These are phyloP conservation scores for Thalassophryne amazonica DNA, from an alignment of 2,797 vertebrate species.

Conservation along the genomic window DNA sequence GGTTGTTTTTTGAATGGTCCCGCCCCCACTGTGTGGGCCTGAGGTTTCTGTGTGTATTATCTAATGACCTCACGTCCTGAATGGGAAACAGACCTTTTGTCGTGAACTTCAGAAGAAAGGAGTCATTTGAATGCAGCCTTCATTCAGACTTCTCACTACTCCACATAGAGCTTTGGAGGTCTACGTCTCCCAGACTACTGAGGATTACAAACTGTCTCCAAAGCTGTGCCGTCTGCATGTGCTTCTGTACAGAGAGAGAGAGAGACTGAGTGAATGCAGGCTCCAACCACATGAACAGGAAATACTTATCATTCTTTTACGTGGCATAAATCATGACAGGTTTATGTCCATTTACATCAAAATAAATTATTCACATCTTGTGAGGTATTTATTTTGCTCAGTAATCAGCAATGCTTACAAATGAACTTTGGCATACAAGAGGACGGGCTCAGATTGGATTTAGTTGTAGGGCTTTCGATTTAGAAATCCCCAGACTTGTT, in stretches of 20 bases:
- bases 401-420: too few relatives aligned
- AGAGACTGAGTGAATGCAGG: constrained; percentile 3
- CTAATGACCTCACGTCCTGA: constrained; percentile 71
- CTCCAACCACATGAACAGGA: constrained; percentile 12
- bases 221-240: constrained; percentile 9
- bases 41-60: constrained; percentile 63
- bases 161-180: constrained; percentile 43
- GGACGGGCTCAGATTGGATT: constrained; percentile 1
- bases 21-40: constrained; percentile 60
- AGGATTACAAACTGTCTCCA: constrained; percentile 31
- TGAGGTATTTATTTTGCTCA: background rate
- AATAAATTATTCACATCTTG: background rate
- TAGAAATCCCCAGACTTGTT: background rate
- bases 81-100: constrained; percentile 71
- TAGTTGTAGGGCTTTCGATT: background rate
- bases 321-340: background rate
- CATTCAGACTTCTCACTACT: constrained; percentile 53
- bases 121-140: constrained; percentile 58
- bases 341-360: constrained; percentile 2
- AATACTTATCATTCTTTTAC: constrained; percentile 8
- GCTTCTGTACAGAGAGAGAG: constrained; percentile 14
- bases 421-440: constrained; percentile 1
- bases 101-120: constrained; percentile 39
- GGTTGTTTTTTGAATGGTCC: constrained; percentile 37
- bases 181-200: constrained; percentile 27